Evolutionary conservation across 2,113 vertebrate species (phyloP).

Genomic region (Zapus hudsonius): DNA sequence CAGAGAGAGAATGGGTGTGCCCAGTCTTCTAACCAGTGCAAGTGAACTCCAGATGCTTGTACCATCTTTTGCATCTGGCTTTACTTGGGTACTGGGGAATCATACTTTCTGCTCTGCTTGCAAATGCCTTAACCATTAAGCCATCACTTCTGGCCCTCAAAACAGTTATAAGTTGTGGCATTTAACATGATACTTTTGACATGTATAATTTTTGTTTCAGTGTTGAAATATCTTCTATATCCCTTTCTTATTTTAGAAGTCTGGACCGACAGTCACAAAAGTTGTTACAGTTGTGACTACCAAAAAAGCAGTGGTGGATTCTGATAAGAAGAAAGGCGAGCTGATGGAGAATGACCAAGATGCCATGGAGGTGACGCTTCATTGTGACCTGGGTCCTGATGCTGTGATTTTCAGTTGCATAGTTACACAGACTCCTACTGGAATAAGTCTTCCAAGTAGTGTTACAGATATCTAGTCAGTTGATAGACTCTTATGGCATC

Average conservation of each 20-base stretch:
- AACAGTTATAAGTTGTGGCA: background rate
- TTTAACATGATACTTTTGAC: background rate
- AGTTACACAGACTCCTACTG: background rate
- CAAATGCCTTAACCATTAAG: no score
- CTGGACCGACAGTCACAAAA: slow-evolving; percentile 95
- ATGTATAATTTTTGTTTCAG: background rate
- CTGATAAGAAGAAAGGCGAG: slow-evolving; percentile 98
- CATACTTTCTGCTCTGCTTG: no score
- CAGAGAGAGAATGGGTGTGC: no score
- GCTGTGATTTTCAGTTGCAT: background rate
- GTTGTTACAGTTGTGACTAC: slow-evolving; percentile 97
- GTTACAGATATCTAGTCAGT: background rate
- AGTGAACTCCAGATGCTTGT: no score
- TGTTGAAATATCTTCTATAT: slow-evolving; percentile 27
- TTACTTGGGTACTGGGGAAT: no score
- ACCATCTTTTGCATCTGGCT: no score
- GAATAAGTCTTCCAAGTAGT: background rate
- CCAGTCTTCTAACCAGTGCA: no score
- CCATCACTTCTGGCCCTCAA: no score
- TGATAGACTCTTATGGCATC: background rate
- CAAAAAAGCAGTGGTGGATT: slow-evolving; percentile 90
- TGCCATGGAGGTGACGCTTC: slow-evolving; percentile 95
- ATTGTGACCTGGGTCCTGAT: background rate
- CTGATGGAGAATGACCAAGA: slow-evolving; percentile 99
- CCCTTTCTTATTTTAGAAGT: slow-evolving; percentile 87